Evolutionary conservation across 2,797 vertebrate genomes (phyloP), one percentile per base, ranked within the genome.

Genomic region (Leuciscus waleckii): DNA sequence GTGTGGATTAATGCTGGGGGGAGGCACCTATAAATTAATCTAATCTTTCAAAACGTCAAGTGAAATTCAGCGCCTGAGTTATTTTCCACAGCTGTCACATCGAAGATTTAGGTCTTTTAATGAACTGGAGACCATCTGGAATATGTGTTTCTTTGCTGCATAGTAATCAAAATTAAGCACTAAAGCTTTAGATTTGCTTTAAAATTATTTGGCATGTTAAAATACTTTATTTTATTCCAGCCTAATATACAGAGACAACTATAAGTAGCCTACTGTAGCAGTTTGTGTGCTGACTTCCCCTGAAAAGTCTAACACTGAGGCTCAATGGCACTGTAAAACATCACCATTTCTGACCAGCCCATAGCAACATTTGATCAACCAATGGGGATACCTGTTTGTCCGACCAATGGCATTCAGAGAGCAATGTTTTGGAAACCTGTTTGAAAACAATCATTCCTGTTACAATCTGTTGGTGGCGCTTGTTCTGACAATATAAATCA

Each of bases 1-100:
- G 85, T 83, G 68, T 87, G 82, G 88, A 81, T 81, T 81, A 82
- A 81, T 85, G 67, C 56, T 80, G 67, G 37, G 54, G 32, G 29
- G 13, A 79, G 68, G 54, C 76, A 73, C 39, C 21, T 26, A 49
- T 73, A 49, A 79, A 85, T 85, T 39, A 79, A 85, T 85, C 67
- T 39, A 63, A 79, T 85, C 76, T 71, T 85, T 85, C 54, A 85
- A 73, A 58, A 79, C 2, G 39, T 79, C 65, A 85, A 71, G 21
- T 37, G 26, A 79, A 61, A 58, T 37, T 84, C 39, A 56, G 37
- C n/a, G 1, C 75, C 17, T 35, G 75, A 70, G 26, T 85, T 43
- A 84, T 78, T 84, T 43, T 56, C 46, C 32, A 41, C 43, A 56
- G 35, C 26, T 61, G 51, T 61, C 35, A 58, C 74, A 32, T 21